Evolutionary conservation across 2,797 vertebrate genomes (phyloP), one percentile per base, ranked within the genome.

Genomic region (Gouania willdenowi): DNA sequence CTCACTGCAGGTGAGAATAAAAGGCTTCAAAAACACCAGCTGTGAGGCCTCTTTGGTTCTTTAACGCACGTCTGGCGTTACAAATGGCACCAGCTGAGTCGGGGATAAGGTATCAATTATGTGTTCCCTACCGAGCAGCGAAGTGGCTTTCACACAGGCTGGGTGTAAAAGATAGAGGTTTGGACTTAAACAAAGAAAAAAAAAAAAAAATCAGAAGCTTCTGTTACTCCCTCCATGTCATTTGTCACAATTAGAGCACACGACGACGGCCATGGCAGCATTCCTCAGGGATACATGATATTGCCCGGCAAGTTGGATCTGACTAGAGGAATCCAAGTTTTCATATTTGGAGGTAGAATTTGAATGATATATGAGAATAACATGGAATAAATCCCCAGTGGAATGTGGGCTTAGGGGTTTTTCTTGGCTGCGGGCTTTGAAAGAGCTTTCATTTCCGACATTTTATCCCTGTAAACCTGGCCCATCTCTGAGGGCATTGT

Each of bases 361-460:
- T 59, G 39, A 30, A 40, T 33, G 44, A 62, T 59, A 56, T 67
- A 53, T 6, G 45, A 62, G 68, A 32, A 57, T 71, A 66, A 61
- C 43, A 35, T 57, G 36, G 45, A 54, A 44, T 49, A 73, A 64
- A 60, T 50, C 56, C 32, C 36, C 2, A 3, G 30, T 40, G 71
- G 74, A 84, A 78, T 75, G 60, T 44, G 42, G 66, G 54, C 65
- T 66, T 47, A 10, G 10, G 45, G 52, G 61, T 53, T 46, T 50
- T 37, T 33, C 13, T 62, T 41, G 31, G 51, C 70, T 41, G 29
- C 37, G 11, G 48, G 71, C 50, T 59, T 57, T 60, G 10, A 42
- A 77, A 70, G 70, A 40, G 43, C 52, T 82, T 84, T 83, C 28
- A 81, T 88, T 83, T 84, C 75, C 61, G 54, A 79, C 37, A 52